phyloP scores from a whole-genome alignment of 2,113 vertebrate genomes.

The Pao palembangensis region DNA sequence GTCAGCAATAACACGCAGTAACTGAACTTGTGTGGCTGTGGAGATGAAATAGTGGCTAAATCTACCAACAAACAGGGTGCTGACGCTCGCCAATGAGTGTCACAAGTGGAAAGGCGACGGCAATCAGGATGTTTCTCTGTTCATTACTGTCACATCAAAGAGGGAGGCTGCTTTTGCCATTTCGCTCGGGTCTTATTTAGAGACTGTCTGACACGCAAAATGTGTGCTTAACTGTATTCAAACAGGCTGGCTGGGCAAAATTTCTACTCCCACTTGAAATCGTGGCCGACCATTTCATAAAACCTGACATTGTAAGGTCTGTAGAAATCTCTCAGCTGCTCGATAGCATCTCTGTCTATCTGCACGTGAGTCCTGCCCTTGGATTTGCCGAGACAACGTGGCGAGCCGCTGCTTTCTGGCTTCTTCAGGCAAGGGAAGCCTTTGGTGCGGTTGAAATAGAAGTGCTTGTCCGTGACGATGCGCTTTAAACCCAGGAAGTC shows the following conservation, averaged over 20 bases:
- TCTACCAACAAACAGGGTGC: conserved; percentile 24
- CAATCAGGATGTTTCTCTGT: conserved; percentile 15
- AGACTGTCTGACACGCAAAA: conserved; percentile 7
- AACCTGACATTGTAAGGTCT: conserved; percentile 90
- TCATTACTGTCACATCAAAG: conserved; percentile 28
- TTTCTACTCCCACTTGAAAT: conserved; percentile 88
- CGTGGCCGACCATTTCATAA: conserved; percentile 91
- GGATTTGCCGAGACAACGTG: conserved; percentile 91
- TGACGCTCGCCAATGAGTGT: conserved; percentile 34
- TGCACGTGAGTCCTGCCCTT: conserved; percentile 92
- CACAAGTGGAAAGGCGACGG: conserved; percentile 35
- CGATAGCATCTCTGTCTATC: conserved; percentile 89
- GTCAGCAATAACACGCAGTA: conserved; percentile 32
- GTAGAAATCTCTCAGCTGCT: conserved; percentile 91
- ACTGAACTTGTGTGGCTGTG: conserved; percentile 16
- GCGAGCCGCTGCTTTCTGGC: conserved; percentile 78
- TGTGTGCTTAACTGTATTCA: too few species aligned
- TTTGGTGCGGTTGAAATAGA: conserved; percentile 97
- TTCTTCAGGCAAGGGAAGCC: conserved; percentile 93
- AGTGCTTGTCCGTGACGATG: conserved; percentile 91
- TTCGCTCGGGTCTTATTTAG: conserved; percentile 11
- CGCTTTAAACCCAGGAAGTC: conserved; percentile 90
- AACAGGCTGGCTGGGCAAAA: too few species aligned
- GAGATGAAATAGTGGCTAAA: conserved; percentile 18
- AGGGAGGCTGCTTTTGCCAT: conserved; percentile 13